Evolutionary conservation across 2,113 vertebrate species (phyloP), one percentile per base, ranked within the genome.

Genomic region (Epinephelus moara): DNA sequence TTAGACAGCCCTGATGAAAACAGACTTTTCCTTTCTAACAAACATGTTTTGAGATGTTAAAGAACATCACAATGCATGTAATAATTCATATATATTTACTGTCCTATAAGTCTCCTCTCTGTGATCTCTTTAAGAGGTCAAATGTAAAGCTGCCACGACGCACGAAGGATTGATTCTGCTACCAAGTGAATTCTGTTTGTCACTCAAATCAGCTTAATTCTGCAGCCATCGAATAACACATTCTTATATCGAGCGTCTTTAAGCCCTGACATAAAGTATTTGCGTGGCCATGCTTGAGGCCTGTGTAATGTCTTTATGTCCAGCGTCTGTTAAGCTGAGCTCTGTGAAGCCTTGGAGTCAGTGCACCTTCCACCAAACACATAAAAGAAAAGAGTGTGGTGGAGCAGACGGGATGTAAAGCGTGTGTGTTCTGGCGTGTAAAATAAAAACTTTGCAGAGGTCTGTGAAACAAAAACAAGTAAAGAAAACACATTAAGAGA

Each of bases 161-260:
- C 9, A 23, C 40, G 10, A 60, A 78, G 70, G 79, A 80, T 67
- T 79, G 79, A 72, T 33, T 8, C 66, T 62, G 52, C 40, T 11
- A 23, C 33, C 33, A 62, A 75, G 42, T 53, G 14, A 78, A 70
- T 71, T 68, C 73, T 82, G 69, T 81, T 77, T 85, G 60, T 72
- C 49, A 50, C 25, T 85, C 45, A 85, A 80, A 87, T 56, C 82
- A 82, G 71, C 75, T 85, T 80, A 86, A 74, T 78, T 66, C 77
- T 66, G 49, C 62, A 45, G 42, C 42, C 19, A 59, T 2, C 14
- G 42, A 27, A 59, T 64, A 84, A 77, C 25, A 73, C 60, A 25
- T 30, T 55, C 40, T 56, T 82, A 59, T n/a, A 69, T 47, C 1
- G 25, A 47, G 56, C 7, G 57, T 71, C n/a, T 76, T 72, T 71